Conservation (phyloP, 2,888 invertebrate genomes). For the Drosophila mulleri region DNA sequence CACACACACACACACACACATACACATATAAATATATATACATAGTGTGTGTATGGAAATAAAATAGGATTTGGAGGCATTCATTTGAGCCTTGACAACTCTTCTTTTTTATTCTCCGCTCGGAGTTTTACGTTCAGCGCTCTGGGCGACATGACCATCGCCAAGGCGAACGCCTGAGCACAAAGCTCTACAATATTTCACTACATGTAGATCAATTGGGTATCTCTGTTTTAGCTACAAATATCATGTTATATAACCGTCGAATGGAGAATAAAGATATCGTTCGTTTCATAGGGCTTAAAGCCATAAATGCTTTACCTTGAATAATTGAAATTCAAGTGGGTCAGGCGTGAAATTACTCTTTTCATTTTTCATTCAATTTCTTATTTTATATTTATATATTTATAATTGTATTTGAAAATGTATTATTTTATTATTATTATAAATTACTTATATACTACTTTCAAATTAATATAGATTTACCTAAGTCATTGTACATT, state of each 20-base stretch:
- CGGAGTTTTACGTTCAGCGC: not conserved
- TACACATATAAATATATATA: not conserved
- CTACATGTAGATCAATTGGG: not conserved
- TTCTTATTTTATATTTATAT: too few species aligned
- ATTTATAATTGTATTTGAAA: too few species aligned
- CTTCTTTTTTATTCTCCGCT: not conserved
- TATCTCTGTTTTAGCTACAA: not conserved
- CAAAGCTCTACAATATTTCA: constrained; percentile 7
- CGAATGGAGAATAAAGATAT: not conserved
- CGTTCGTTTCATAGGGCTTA: too few species aligned
- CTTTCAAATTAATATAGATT: too few species aligned
- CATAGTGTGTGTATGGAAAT: constrained; percentile 34
- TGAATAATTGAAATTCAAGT: not conserved
- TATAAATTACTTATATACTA: too few species aligned
- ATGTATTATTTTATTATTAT: too few species aligned
- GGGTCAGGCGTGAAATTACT: too few species aligned
- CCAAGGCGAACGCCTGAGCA: constrained; percentile 1
- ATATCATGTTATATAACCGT: too few species aligned
- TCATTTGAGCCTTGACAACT: constrained; percentile 40
- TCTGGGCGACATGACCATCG: not conserved
- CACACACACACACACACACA: not conserved
- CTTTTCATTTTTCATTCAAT: too few species aligned
- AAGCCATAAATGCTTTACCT: too few species aligned
- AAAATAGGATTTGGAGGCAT: constrained; percentile 50
- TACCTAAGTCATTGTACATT: too few species aligned